These are phyloP conservation scores for Danio albolineatus DNA, from an alignment of 2,797 vertebrate species.

Conservation along the genomic window DNA sequence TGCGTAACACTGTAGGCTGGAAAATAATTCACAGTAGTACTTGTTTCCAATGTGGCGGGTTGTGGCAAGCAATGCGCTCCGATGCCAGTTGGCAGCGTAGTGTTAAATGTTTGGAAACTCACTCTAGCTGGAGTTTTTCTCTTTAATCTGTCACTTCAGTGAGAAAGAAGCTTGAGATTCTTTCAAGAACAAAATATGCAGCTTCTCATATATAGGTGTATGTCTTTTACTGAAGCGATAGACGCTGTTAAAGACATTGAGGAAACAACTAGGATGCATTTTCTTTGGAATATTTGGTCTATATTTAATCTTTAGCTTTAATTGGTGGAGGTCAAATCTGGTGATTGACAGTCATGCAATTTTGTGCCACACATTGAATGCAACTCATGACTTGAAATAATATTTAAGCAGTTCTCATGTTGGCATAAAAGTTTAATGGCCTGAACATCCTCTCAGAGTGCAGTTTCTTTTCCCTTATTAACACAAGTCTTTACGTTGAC, in stretches of 20 bases:
- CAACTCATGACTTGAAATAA: conserved; percentile 38
- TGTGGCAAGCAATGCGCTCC: conserved; percentile 50
- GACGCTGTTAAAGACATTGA: neutral
- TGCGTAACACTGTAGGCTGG: conserved; percentile 53
- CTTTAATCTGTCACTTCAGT: conserved; percentile 25
- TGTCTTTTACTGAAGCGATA: neutral
- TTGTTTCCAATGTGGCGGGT: conserved; percentile 54
- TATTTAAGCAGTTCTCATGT: conserved; percentile 50
- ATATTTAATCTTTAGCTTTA: neutral
- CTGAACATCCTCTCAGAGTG: conserved; percentile 40
- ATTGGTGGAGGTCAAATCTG: conserved; percentile 3
- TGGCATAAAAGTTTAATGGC: conserved; percentile 47
- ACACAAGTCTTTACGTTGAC: conserved; percentile 53
- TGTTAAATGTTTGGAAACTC: conserved; percentile 37
- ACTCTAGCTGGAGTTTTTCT: neutral
- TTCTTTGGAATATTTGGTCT: neutral
- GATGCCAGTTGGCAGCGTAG: conserved; percentile 40
- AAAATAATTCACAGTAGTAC: conserved; percentile 52
- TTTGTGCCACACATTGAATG: conserved; percentile 22
- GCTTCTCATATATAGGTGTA: neutral
- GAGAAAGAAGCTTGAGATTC: conserved; percentile 17
- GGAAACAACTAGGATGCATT: neutral
- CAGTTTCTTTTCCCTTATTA: conserved; percentile 44
- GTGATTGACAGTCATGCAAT: neutral
- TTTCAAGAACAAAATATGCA: neutral